phyloP scores from a whole-genome alignment of 2,888 invertebrate species.

The Drosophila phalerata region DNA sequence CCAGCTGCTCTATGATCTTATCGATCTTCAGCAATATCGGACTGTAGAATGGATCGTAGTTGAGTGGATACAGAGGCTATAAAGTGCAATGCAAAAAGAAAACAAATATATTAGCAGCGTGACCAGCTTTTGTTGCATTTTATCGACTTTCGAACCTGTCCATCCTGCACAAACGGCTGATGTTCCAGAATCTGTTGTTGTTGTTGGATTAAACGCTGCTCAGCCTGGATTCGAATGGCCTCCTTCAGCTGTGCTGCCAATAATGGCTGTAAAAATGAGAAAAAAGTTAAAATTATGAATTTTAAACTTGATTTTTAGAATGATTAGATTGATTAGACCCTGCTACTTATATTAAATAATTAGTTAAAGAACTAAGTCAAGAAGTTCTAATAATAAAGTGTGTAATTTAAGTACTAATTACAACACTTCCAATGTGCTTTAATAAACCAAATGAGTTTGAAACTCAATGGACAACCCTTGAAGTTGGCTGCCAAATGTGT shows the following conservation, averaged over 20 bases:
- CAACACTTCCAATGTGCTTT: not conserved
- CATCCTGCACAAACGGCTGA: slow-evolving; percentile 85
- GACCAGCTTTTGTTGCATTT: not conserved
- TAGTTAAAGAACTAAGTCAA: not conserved
- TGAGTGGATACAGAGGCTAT: slow-evolving; percentile 84
- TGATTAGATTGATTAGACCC: not conserved
- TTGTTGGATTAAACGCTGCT: slow-evolving; percentile 87
- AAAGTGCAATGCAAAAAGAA: not conserved
- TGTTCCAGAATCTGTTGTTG: slow-evolving; percentile 88
- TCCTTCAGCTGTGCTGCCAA: slow-evolving; percentile 87
- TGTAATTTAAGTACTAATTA: not conserved
- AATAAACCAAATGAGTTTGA: not conserved
- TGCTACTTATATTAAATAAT: not conserved
- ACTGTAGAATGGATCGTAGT: slow-evolving; percentile 90
- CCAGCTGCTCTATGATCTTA: slow-evolving; percentile 89
- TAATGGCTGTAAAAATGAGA: slow-evolving; percentile 71
- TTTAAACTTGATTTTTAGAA: no score
- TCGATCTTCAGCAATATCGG: slow-evolving; percentile 92
- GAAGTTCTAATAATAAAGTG: not conserved
- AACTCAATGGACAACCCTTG: slow-evolving; percentile 7
- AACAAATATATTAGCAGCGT: slow-evolving; percentile 16
- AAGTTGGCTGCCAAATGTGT: not conserved
- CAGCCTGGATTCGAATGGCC: slow-evolving; percentile 87
- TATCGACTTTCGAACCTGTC: slow-evolving; percentile 76
- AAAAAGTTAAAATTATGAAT: no score